These are phyloP conservation scores for Sprattus sprattus DNA, from an alignment of 2,113 vertebrate species.

Conservation along the genomic window DNA sequence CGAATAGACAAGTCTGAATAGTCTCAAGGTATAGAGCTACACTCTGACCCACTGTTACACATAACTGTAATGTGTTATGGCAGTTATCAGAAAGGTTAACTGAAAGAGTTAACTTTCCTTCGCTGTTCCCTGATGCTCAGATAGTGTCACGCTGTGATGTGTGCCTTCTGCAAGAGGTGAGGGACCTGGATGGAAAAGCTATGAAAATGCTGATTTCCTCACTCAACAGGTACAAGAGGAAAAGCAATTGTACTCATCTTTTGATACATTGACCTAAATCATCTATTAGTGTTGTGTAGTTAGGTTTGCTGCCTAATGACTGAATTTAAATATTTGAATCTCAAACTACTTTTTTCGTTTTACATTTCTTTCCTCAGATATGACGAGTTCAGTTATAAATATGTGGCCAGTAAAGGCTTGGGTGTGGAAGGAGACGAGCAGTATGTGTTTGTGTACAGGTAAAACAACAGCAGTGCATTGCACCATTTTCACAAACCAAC, in stretches of 20 bases:
- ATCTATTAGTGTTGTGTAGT: no score
- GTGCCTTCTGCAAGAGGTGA: conserved; percentile 14
- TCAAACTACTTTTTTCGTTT: neutral
- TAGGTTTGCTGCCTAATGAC: no score
- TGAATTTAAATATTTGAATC: neutral
- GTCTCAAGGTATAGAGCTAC: neutral
- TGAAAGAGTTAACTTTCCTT: neutral
- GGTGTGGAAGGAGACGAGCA: neutral
- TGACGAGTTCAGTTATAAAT: neutral
- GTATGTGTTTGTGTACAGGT: conserved; percentile 7
- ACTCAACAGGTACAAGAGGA: neutral
- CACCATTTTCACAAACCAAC: neutral
- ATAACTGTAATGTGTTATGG: neutral
- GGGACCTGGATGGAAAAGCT: neutral
- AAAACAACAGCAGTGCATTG: neutral
- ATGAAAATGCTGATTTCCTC: neutral
- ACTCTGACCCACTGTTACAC: neutral
- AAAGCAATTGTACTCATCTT: no score
- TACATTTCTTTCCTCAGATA: neutral
- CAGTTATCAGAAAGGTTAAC: neutral
- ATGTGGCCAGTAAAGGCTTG: neutral
- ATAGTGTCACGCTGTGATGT: neutral
- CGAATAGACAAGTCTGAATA: neutral
- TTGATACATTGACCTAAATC: no score
- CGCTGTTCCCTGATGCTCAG: neutral